Evolutionary conservation across 1,140 invertebrate genomes (phyloP), one percentile per base, ranked within the genome.

Genomic region (Hesperophylax magnus): DNA sequence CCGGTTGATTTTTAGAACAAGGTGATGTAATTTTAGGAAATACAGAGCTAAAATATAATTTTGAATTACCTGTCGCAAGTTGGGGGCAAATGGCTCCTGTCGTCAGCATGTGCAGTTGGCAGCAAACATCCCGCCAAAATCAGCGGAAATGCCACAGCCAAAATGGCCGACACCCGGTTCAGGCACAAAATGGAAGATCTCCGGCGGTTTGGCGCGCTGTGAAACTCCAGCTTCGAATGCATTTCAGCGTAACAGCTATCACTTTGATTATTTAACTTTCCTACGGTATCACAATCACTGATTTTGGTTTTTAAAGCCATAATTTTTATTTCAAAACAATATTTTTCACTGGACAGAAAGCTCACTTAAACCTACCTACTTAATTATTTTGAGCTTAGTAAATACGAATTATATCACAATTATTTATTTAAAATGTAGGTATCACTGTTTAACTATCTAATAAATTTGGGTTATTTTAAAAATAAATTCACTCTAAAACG

Each of bases 21-120:
- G 3, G 34, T 39, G 34, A 39, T 39, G 7, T 8, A 39, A 39
- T 0, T 39, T 39, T 39, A 9, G 34, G 34, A 39, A 4, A 39
- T 9, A 11, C 9, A 47, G 9, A 47, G 39, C 63, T 47, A 67
- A 72, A 58, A 61, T 60, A 52, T 67, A 77, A 22, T 75, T 65
- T 72, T 18, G 56, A 58, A 39, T 65, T 79, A 84, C 82, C 82
- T 84, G 15, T 81, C 80, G 58, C 82, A 84, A 27, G 82, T 81
- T 22, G 82, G 82, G 5, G 82, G 82, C 18, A 84, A 63, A 63
- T 84, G 79, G 58, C 39, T 81, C 65, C 82, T 76, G 65, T 81
- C 79, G 72, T 84, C 82, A 2, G 79, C 82, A 20, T 15, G 9
- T 39, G 52, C 79, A 11, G 17, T 65, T 17, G 63, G 63, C 27